A percentile compares a stretch with the other conserved stretches of the same genome.
These are phyloP conservation scores for Falco cherrug DNA, from an alignment of 2,797 vertebrate species.

Conservation along the genomic window DNA sequence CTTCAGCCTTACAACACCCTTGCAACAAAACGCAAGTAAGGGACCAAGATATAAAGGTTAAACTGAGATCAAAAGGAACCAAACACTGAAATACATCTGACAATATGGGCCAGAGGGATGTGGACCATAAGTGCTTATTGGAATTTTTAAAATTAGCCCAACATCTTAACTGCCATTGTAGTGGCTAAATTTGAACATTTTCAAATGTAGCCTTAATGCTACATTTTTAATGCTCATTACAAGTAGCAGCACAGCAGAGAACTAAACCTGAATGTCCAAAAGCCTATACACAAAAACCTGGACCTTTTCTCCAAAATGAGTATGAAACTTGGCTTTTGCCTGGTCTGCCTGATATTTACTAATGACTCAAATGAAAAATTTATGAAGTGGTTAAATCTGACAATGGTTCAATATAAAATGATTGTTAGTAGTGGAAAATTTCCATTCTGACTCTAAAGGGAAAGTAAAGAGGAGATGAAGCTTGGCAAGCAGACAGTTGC, in stretches of 20 bases:
- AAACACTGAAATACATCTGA: neutral
- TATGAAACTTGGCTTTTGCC: neutral
- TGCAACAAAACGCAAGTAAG: neutral
- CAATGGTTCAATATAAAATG: neutral
- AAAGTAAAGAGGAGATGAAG: constrained; percentile 8
- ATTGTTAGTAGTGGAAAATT: neutral
- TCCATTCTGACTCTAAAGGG: neutral
- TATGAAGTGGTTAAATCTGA: neutral
- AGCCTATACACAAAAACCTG: neutral
- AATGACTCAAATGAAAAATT: neutral
- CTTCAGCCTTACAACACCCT: neutral
- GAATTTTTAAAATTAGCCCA: neutral
- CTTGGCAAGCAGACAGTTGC: neutral
- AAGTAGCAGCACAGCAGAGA: neutral
- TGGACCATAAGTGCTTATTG: neutral
- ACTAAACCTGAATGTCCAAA: neutral
- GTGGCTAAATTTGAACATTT: neutral
- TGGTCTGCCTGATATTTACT: neutral
- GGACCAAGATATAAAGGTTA: neutral
- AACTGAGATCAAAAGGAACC: neutral
- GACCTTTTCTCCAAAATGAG: neutral
- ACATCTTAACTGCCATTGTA: neutral
- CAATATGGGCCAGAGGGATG: neutral
- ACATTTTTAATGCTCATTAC: too few species aligned
- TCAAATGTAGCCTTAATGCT: neutral